phyloP scores from a whole-genome alignment of 2,888 invertebrate genomes.

The Scaptomyza parva region DNA sequence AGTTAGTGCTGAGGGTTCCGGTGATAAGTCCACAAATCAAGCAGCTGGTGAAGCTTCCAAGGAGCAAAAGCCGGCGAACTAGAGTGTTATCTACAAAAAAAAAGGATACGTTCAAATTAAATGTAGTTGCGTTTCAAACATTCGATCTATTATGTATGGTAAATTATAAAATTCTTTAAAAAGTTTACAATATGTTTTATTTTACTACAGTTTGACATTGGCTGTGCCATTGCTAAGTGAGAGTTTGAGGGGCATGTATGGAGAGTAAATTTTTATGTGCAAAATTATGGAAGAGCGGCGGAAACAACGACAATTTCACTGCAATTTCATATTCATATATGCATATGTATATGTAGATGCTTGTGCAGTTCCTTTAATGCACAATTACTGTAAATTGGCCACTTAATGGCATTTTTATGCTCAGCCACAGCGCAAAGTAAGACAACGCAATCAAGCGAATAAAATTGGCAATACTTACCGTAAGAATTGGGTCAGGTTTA shows the following conservation, averaged over 20 bases:
- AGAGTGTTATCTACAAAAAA: constrained; percentile 5
- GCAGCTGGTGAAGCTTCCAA: constrained; percentile 29
- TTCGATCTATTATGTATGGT: constrained; percentile 32
- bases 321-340: constrained; percentile 13
- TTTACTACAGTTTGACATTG: constrained; percentile 2
- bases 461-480: constrained; percentile 31
- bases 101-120: constrained; percentile 16
- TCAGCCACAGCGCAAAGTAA: constrained; percentile 2
- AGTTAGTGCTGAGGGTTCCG: constrained; percentile 47
- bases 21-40: constrained; percentile 51
- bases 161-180: constrained; percentile 34
- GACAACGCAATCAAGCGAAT: constrained; percentile 34
- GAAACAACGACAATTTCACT: constrained; percentile 9
- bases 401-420: constrained; percentile 24
- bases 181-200: not conserved
- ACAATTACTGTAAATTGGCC: constrained; percentile 31
- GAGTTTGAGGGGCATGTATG: constrained; percentile 1
- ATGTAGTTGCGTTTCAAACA: constrained; percentile 30
- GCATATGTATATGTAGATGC: not conserved
- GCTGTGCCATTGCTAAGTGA: constrained; percentile 15
- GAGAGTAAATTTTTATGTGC: not conserved
- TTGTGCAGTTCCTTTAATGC: constrained; percentile 38
- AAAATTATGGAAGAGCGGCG: constrained; percentile 15
- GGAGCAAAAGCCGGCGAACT: constrained; percentile 33
- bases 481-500: not conserved